Evolutionary conservation across 2,113 vertebrate genomes (phyloP).

Genomic region (Aptenodytes forsteri): DNA sequence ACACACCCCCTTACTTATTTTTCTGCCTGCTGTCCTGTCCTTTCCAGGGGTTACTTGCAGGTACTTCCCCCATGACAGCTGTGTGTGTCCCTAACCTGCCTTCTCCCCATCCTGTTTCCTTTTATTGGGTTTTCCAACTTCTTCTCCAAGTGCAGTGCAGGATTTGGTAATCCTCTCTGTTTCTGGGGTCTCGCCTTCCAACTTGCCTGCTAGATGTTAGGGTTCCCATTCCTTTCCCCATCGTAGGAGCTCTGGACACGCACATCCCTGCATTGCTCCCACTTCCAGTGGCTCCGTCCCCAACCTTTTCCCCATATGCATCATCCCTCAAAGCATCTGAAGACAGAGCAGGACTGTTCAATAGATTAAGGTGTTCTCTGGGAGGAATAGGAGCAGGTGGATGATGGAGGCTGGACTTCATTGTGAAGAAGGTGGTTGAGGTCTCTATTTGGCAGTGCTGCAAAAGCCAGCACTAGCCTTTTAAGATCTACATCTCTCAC

Average conservation of each 20-base stretch:
- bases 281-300: background rate
- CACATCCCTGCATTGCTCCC: background rate
- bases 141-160: background rate
- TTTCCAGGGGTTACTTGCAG: background rate
- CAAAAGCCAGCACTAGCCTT: background rate
- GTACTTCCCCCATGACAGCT: background rate
- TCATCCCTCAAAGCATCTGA: background rate
- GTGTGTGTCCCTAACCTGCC: background rate
- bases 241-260: background rate
- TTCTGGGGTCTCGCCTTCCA: background rate
- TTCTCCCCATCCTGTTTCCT: background rate
- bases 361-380: background rate
- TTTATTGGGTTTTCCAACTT: background rate
- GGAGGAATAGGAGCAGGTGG: background rate
- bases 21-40: background rate
- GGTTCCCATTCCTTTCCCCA: background rate
- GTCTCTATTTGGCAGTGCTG: background rate
- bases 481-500: background rate
- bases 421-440: background rate
- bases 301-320: fast-evolving
- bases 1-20: background rate
- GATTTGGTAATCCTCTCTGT: background rate
- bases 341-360: background rate
- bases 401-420: background rate
- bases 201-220: background rate